Evolutionary conservation across 1,140 invertebrate species (phyloP).

Genomic region (Anoplolepis gracilipes): DNA sequence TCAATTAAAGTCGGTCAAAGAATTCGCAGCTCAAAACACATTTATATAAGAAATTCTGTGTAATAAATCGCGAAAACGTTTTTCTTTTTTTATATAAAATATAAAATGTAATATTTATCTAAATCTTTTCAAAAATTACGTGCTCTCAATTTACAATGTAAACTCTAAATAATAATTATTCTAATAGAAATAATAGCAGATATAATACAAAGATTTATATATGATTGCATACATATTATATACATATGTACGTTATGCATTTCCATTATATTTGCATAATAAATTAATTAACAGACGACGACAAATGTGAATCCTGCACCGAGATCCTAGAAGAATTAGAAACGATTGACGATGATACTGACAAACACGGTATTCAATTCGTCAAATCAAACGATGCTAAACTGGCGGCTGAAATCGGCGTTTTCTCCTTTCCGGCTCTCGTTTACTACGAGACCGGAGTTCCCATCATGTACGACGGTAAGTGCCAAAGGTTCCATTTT

Average conservation of each 20-base stretch:
- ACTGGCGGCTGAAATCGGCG: conserved; percentile 95
- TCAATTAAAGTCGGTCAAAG: neutral
- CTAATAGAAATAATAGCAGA: neutral
- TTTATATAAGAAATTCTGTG: conserved; percentile 18
- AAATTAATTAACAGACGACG: conserved; percentile 89
- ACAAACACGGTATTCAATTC: conserved; percentile 96
- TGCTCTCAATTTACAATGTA: conserved; percentile 3
- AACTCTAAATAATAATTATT: neutral
- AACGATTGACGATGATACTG: conserved; percentile 97
- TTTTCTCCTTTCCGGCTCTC: conserved; percentile 95
- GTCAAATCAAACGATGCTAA: conserved; percentile 97
- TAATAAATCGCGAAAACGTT: neutral
- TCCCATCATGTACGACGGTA: conserved; percentile 97
- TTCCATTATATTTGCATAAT: conserved; percentile 54
- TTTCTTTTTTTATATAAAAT: neutral
- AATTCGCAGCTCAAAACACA: neutral
- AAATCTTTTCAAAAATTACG: neutral
- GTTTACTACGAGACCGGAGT: conserved; percentile 97
- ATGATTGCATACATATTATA: too few relatives aligned
- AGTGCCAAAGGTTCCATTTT: conserved; percentile 80
- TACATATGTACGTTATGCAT: neutral
- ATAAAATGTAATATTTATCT: neutral
- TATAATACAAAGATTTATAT: conserved; percentile 13
- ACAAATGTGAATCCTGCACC: conserved; percentile 93
- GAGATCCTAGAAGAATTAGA: conserved; percentile 95